phyloP scores from a whole-genome alignment of 2,888 invertebrate genomes.

The Sabellastarte sp. region DNA sequence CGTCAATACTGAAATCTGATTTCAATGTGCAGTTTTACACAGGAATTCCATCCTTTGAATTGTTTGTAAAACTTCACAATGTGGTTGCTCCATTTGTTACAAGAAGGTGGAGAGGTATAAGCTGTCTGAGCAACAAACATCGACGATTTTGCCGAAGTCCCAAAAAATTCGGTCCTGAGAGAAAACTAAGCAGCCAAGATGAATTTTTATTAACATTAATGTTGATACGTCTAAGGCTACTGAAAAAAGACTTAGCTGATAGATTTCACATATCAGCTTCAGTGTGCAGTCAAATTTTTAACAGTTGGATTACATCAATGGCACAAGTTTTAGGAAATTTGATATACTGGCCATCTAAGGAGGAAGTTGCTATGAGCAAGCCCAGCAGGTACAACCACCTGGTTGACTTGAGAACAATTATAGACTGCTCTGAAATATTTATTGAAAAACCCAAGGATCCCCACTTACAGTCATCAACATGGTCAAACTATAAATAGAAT shows the following conservation, averaged over 20 bases:
- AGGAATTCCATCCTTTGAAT: too few species aligned
- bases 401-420: neutral
- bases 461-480: neutral
- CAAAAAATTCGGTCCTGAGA: neutral
- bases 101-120: too few species aligned
- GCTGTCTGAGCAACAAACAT: too few species aligned
- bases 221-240: neutral
- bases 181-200: neutral
- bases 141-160: too few species aligned
- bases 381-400: neutral
- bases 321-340: neutral
- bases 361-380: neutral
- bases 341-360: neutral
- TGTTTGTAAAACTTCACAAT: too few species aligned
- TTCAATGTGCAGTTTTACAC: too few species aligned
- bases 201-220: neutral
- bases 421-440: neutral
- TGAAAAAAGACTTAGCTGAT: neutral
- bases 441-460: neutral
- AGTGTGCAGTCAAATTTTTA: neutral
- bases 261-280: neutral
- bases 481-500: constrained; percentile 13
- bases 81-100: too few species aligned
- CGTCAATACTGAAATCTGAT: too few species aligned
- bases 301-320: neutral